Evolutionary conservation across 2,113 vertebrate species (phyloP).

Genomic region (Orientallactaga bullata): DNA sequence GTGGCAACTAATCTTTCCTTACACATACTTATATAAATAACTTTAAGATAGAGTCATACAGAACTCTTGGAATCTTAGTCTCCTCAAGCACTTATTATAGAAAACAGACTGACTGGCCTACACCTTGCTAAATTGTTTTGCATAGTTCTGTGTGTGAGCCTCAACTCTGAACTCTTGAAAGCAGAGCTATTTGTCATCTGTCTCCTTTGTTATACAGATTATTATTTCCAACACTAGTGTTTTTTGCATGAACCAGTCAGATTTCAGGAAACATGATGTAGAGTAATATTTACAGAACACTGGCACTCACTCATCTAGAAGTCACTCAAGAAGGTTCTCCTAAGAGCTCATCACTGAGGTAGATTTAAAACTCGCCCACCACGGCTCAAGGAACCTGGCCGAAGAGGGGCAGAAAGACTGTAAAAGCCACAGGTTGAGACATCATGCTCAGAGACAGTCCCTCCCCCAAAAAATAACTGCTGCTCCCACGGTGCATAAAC

Average conservation of each 20-base stretch:
- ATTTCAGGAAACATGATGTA: not conserved
- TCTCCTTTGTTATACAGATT: constrained; percentile 1
- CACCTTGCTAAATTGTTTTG: constrained; percentile 26
- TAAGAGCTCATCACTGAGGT: not conserved
- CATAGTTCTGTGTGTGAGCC: not conserved
- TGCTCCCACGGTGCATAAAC: no score
- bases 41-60: not conserved
- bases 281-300: not conserved
- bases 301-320: constrained; percentile 30
- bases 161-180: constrained; percentile 25
- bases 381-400: no score
- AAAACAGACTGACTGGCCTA: not conserved
- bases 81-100: not conserved
- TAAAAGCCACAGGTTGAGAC: no score
- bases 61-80: not conserved
- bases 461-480: no score
- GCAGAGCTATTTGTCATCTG: not conserved
- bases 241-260: constrained; percentile 30
- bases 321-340: not conserved
- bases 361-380: no score
- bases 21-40: not conserved
- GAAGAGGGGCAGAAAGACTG: no score
- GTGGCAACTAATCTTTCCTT: not conserved
- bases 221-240: constrained; percentile 1
- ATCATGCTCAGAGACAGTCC: no score